Conservation (phyloP, 2,797 vertebrate species). For the Neosilurus mollespiculum region DNA sequence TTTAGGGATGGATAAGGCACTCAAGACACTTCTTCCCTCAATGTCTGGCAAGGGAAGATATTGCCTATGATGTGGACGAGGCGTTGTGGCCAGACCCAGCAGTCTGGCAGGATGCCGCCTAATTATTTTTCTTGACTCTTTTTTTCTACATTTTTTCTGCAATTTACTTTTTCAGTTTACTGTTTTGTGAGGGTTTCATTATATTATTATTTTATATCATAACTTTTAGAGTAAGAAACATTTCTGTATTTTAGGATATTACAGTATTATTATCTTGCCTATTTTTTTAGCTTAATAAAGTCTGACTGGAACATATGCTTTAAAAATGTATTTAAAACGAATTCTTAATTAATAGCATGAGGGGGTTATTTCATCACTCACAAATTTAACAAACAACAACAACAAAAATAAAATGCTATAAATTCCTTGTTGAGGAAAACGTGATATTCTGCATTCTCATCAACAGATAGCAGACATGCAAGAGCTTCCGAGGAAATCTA, state of each 20-base stretch:
- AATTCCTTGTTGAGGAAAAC: slow-evolving; percentile 1
- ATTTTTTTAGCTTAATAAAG: not conserved
- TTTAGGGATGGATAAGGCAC: too few relatives aligned
- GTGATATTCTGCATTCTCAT: not conserved
- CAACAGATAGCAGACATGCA: not conserved
- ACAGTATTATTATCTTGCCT: not conserved
- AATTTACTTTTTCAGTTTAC: too few relatives aligned
- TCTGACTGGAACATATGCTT: not conserved
- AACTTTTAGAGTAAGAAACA: not conserved
- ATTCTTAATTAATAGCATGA: not conserved
- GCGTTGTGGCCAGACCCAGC: too few relatives aligned
- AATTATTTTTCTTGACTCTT: too few relatives aligned
- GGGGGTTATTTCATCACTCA: too few relatives aligned
- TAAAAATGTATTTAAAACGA: not conserved
- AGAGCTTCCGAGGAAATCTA: not conserved
- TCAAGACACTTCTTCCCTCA: too few relatives aligned
- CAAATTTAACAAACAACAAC: not conserved
- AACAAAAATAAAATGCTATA: not conserved
- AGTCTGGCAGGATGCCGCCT: too few relatives aligned
- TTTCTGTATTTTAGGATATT: not conserved
- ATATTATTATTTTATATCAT: not conserved
- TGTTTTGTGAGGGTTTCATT: not conserved
- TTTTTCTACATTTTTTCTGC: too few relatives aligned
- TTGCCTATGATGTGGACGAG: too few relatives aligned
- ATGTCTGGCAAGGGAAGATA: too few relatives aligned